Percentiles rank a stretch among this genome's conserved stretches.
These are phyloP conservation scores for Leucophora obtusa DNA, from an alignment of 2,888 invertebrate species.

Conservation along the genomic window DNA sequence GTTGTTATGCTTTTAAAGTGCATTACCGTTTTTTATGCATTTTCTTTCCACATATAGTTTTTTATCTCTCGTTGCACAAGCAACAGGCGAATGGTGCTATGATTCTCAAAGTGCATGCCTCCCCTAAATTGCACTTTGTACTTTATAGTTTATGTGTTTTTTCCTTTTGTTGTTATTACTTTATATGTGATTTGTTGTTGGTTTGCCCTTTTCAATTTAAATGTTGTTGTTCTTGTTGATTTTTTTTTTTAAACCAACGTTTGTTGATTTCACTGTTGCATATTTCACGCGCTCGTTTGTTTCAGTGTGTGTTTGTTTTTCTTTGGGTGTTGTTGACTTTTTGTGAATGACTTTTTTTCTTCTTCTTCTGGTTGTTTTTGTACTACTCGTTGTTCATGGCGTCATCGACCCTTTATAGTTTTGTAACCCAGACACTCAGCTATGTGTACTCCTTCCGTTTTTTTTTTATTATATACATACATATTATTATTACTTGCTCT, in stretches of 20 bases:
- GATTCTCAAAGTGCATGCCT: conserved; percentile 37
- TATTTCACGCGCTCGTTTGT: background rate
- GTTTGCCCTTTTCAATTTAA: conserved; percentile 57
- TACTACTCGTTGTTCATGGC: conserved; percentile 50
- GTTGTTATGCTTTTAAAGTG: background rate
- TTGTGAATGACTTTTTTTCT: conserved; percentile 61
- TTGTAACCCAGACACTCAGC: conserved; percentile 62
- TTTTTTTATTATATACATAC: background rate
- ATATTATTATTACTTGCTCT: background rate
- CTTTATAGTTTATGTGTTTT: conserved; percentile 42
- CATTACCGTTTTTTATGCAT: conserved; percentile 2
- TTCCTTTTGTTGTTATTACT: conserved; percentile 27
- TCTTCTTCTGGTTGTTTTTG: conserved; percentile 22
- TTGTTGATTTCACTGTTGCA: conserved; percentile 7
- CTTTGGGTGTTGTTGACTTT: conserved; percentile 62
- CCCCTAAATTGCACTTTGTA: conserved; percentile 62
- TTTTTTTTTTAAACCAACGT: conserved; percentile 55
- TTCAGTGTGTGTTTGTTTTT: conserved; percentile 26
- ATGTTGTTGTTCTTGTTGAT: conserved; percentile 47
- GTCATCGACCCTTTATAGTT: conserved; percentile 63
- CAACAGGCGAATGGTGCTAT: conserved; percentile 45
- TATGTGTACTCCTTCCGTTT: conserved; percentile 60
- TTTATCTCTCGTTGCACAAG: conserved; percentile 23
- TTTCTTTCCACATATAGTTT: background rate
- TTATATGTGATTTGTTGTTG: conserved; percentile 41